These are phyloP conservation scores for Hydrotaea diabolus DNA, from an alignment of 2,888 invertebrate genomes.

Conservation along the genomic window DNA sequence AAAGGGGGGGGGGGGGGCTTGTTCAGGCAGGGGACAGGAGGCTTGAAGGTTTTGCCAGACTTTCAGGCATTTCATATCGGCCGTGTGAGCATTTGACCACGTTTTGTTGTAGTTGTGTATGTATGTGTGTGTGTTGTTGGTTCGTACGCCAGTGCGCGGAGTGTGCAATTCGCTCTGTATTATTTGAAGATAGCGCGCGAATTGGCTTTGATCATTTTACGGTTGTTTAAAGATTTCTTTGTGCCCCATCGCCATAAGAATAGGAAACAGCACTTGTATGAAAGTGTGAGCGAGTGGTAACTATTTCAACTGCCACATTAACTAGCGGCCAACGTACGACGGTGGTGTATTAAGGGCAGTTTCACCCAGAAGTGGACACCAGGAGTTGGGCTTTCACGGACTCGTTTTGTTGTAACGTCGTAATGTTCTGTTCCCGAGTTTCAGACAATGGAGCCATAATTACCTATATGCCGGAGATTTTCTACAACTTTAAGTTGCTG, in stretches of 20 bases:
- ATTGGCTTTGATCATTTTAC: constrained; percentile 80
- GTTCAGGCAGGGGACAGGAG: not conserved
- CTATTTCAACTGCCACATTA: constrained; percentile 27
- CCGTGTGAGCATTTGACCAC: not conserved
- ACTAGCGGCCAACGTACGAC: not conserved
- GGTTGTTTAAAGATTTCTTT: constrained; percentile 72
- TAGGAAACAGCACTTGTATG: constrained; percentile 23
- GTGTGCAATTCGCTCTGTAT: constrained; percentile 68
- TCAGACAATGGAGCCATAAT: not conserved
- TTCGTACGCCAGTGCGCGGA: not conserved
- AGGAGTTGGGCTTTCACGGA: not conserved
- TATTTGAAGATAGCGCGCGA: constrained; percentile 76
- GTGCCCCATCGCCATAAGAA: constrained; percentile 24
- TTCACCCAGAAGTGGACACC: not conserved
- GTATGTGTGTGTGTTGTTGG: not conserved
- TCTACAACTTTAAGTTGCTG: no score
- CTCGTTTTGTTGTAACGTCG: not conserved
- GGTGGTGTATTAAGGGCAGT: not conserved
- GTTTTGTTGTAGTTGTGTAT: not conserved
- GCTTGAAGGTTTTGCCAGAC: constrained; percentile 53
- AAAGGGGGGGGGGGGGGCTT: not conserved
- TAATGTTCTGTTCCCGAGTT: not conserved
- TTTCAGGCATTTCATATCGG: constrained; percentile 57
- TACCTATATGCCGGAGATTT: no score
- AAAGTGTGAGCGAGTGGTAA: not conserved